Percentiles rank a stretch among this genome's conserved stretches.
Conservation (phyloP, 2,888 invertebrate species). For the Chesias legatella region DNA sequence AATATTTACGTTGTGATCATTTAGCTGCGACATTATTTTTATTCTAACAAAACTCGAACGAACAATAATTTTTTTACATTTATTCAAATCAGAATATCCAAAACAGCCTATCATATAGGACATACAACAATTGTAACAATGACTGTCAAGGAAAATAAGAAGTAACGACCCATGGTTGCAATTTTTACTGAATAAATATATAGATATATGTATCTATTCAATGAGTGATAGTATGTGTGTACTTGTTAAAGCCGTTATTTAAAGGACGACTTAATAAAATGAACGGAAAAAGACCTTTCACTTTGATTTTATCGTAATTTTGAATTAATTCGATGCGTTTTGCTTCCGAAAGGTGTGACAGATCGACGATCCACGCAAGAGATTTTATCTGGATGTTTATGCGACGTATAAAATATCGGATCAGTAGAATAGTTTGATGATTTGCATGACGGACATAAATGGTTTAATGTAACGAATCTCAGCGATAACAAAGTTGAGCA, state of each 20-base stretch:
- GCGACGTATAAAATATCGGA: slow-evolving; percentile 27
- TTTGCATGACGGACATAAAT: slow-evolving; percentile 16
- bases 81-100: no score
- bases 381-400: slow-evolving; percentile 38
- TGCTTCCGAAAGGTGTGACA: slow-evolving; percentile 45
- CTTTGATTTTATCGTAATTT: slow-evolving; percentile 39
- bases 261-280: slow-evolving; percentile 20
- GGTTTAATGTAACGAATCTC: slow-evolving; percentile 7
- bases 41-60: no score
- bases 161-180: slow-evolving; percentile 1
- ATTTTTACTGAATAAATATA: no score
- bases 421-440: slow-evolving; percentile 16
- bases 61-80: no score
- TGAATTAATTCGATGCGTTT: slow-evolving; percentile 31
- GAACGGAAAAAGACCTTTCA: slow-evolving; percentile 39
- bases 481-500: slow-evolving; percentile 12
- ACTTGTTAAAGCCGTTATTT: slow-evolving; percentile 21
- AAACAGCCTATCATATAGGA: no score
- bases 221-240: no score
- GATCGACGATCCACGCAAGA: slow-evolving; percentile 45
- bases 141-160: slow-evolving; percentile 12
- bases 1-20: no score
- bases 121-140: no score
- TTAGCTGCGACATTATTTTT: no score
- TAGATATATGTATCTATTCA: no score